Evolutionary conservation across 2,113 vertebrate species (phyloP).

Genomic region (Climacteris rufus): DNA sequence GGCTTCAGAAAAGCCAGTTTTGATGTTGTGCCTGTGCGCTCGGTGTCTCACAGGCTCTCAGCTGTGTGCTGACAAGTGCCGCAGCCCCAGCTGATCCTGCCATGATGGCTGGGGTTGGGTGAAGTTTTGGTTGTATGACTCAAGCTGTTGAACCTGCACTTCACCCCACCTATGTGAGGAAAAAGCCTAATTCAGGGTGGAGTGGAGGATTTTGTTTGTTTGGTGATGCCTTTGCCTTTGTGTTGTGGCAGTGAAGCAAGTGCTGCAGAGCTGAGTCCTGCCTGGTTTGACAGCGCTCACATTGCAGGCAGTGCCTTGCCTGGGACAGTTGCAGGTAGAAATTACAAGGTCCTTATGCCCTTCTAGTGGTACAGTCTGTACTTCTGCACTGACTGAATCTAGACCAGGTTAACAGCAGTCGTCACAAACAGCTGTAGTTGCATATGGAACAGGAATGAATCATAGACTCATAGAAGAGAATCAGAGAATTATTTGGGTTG

Average conservation of each 20-base stretch:
- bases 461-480: background rate
- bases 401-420: background rate
- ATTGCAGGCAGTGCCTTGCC: background rate
- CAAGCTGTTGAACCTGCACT: background rate
- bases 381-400: background rate
- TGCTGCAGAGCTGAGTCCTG: background rate
- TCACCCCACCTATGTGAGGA: fast-evolving
- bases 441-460: background rate
- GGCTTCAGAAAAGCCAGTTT: background rate
- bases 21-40: fast-evolving
- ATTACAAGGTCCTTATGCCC: fast-evolving
- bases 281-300: background rate
- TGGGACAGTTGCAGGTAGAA: background rate
- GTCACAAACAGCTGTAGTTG: background rate
- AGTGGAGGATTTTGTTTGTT: background rate
- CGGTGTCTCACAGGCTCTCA: background rate
- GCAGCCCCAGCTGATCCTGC: background rate
- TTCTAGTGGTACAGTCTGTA: background rate
- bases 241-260: fast-evolving
- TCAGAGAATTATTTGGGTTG: background rate
- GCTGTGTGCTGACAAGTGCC: background rate
- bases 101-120: background rate
- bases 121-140: background rate
- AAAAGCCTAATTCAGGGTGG: background rate
- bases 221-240: background rate